phyloP scores from a whole-genome alignment of 2,113 vertebrate species.

The Empidonax traillii region DNA sequence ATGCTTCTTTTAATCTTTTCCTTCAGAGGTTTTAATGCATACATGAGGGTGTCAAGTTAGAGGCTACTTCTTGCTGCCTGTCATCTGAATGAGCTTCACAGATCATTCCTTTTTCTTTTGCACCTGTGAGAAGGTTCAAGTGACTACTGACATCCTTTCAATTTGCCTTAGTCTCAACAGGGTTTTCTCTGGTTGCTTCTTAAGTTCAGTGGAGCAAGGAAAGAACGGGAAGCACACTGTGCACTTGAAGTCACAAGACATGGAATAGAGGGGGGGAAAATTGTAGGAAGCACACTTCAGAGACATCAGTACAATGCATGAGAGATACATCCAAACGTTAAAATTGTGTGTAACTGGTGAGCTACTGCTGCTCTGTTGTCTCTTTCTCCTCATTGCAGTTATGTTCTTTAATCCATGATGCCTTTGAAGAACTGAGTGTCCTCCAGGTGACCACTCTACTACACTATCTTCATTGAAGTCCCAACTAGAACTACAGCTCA shows the following conservation, averaged over 20 bases:
- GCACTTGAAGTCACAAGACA: constrained; percentile 9
- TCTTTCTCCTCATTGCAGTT: neutral
- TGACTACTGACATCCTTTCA: neutral
- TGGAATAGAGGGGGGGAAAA: neutral
- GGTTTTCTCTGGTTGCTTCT: constrained; percentile 41
- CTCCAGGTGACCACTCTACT: constrained; percentile 21
- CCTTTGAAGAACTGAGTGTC: constrained; percentile 29
- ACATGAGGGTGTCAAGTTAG: neutral
- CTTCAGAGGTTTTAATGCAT: neutral
- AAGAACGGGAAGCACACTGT: constrained; percentile 27
- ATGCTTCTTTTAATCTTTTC: neutral
- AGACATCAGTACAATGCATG: neutral
- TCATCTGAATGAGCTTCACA: neutral
- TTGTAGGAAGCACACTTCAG: constrained; percentile 14
- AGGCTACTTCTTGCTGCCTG: neutral
- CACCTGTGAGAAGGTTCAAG: neutral
- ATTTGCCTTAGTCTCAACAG: constrained; percentile 23
- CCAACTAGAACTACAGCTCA: neutral
- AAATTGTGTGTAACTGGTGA: neutral
- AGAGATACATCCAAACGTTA: neutral
- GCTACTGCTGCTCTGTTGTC: constrained; percentile 19
- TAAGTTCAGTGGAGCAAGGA: neutral
- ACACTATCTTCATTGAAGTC: neutral
- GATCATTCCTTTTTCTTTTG: neutral
- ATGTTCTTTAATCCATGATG: neutral